phyloP scores from a whole-genome alignment of 1,140 invertebrate genomes.

The Venustaconcha ellipsiformis region DNA sequence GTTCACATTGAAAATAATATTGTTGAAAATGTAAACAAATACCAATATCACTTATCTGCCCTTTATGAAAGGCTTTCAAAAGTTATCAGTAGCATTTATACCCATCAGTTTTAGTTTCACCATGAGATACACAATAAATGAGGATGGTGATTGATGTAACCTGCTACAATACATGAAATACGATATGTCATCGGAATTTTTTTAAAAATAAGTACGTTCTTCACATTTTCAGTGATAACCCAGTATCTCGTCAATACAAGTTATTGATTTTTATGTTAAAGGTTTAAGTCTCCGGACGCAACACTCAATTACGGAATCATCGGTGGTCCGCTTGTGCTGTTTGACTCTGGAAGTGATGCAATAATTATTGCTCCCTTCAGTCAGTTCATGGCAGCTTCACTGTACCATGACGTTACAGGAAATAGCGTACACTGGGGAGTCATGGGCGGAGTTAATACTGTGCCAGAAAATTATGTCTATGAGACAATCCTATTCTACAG shows the following conservation, averaged over 20 bases:
- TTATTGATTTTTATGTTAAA: not conserved
- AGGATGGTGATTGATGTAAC: not conserved
- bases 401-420: slow-evolving; percentile 3
- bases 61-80: no score
- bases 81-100: not conserved
- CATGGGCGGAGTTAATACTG: slow-evolving; percentile 44
- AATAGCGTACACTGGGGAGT: slow-evolving; percentile 38
- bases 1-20: no score
- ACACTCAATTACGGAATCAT: slow-evolving; percentile 21
- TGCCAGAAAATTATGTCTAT: slow-evolving; percentile 30
- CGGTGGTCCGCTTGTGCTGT: slow-evolving; percentile 41
- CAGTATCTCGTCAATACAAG: not conserved
- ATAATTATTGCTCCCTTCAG: slow-evolving; percentile 40
- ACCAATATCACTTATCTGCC: no score
- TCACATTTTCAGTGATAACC: not conserved
- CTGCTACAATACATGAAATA: not conserved
- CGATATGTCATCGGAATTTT: not conserved
- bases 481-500: slow-evolving; percentile 39
- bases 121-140: not conserved
- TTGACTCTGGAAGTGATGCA: slow-evolving; percentile 31
- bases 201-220: not conserved
- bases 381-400: slow-evolving; percentile 46
- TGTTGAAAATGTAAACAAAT: no score
- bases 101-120: not conserved
- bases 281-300: not conserved